phyloP scores from a whole-genome alignment of 2,113 vertebrate genomes.

The Mastomys coucha region DNA sequence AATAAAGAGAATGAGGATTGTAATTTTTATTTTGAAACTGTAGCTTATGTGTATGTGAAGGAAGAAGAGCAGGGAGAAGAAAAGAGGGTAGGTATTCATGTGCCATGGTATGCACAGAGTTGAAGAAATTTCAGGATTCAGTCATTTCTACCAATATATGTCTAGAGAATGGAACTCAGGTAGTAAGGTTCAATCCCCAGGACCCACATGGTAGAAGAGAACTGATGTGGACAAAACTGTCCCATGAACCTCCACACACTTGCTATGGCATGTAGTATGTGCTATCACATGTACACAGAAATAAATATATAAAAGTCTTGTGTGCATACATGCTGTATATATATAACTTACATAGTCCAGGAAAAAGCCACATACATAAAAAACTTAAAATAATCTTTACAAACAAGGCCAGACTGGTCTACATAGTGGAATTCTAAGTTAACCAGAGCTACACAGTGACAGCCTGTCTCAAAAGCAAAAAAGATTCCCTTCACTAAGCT shows the following conservation, averaged over 20 bases:
- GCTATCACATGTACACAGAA: background rate
- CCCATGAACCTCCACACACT: background rate
- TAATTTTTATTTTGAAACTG: background rate
- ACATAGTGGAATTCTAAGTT: background rate
- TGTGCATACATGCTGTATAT: background rate
- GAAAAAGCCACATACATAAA: background rate
- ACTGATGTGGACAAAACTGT: background rate
- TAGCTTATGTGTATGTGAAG: background rate
- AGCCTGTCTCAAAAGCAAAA: background rate
- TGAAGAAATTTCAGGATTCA: background rate
- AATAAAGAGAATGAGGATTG: background rate
- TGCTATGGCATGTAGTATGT: background rate
- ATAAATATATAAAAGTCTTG: background rate
- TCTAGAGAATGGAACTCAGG: background rate
- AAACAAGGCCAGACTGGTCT: background rate
- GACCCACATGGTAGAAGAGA: background rate
- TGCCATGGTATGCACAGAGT: background rate
- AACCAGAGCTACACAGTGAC: background rate
- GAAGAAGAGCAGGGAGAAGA: background rate
- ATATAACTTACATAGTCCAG: background rate
- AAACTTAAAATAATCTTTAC: background rate
- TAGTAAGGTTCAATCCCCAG: background rate
- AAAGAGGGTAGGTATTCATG: background rate
- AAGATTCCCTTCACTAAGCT: slow-evolving; percentile 9
- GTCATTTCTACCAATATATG: background rate